Evolutionary conservation across 2,113 vertebrate species (phyloP).

Genomic region (Ictidomys tridecemlineatus): DNA sequence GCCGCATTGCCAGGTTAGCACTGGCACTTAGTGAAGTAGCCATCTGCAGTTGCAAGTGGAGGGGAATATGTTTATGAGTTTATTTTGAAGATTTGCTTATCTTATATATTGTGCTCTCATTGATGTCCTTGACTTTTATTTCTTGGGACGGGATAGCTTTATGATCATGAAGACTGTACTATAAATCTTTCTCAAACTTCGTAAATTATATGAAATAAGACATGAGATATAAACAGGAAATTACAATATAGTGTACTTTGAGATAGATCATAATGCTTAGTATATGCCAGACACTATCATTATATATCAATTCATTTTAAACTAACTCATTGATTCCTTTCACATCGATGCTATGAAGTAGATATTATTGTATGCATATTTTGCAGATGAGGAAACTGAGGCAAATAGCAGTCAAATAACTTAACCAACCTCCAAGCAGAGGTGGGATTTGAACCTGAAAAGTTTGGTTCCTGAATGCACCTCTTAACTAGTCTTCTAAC

Average conservation of each 20-base stretch:
- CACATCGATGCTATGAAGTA: no score
- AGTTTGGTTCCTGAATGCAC: background rate
- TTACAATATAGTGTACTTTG: background rate
- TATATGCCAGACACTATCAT: background rate
- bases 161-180: background rate
- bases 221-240: fast-evolving
- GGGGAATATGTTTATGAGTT: background rate
- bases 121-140: background rate
- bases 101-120: background rate
- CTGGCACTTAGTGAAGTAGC: background rate
- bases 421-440: background rate
- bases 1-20: background rate
- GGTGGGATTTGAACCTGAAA: background rate
- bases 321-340: background rate
- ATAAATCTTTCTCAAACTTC: background rate
- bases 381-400: background rate
- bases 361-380: background rate
- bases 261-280: background rate
- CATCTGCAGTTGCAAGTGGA: background rate
- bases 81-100: background rate
- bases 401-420: background rate
- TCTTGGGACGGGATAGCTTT: background rate
- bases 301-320: background rate
- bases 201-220: background rate
- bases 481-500: background rate